These are phyloP conservation scores for Parnassius orleans DNA, from an alignment of 2,888 invertebrate genomes.

Conservation along the genomic window DNA sequence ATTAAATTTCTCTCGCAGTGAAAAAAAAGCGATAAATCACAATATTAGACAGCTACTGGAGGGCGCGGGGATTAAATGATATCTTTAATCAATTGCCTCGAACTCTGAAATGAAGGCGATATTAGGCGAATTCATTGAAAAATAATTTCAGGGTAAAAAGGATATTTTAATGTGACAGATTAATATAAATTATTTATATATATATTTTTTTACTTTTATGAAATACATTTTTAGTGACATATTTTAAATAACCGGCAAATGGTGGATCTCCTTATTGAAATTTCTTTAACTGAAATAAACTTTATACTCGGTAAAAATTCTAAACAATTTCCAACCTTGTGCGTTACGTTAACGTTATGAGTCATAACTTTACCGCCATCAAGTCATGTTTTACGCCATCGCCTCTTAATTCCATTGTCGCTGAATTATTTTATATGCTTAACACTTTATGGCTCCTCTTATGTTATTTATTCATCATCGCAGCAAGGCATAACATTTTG, in stretches of 20 bases:
- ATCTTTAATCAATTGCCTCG: conserved; percentile 53
- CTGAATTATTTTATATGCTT: conserved; percentile 20
- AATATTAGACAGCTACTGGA: conserved; percentile 58
- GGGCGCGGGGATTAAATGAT: conserved; percentile 47
- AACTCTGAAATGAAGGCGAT: conserved; percentile 2
- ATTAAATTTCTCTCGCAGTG: conserved; percentile 32
- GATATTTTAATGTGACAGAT: too few species aligned
- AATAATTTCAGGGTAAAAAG: neutral
- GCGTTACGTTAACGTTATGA: conserved; percentile 9
- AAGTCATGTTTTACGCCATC: conserved; percentile 12
- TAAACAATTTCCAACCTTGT: neutral
- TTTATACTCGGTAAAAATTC: neutral
- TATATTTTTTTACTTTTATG: too few species aligned
- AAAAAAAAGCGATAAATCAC: conserved; percentile 64
- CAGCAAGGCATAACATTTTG: neutral
- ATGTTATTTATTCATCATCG: conserved; percentile 10
- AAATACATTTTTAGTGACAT: too few species aligned
- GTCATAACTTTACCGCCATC: conserved; percentile 17
- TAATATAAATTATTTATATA: too few species aligned
- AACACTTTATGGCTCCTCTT: conserved; percentile 3
- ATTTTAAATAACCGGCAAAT: too few species aligned
- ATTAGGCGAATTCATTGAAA: conserved; percentile 34
- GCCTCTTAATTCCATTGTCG: conserved; percentile 20
- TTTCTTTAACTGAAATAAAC: too few species aligned
- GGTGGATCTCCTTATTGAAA: neutral